Evolutionary conservation across 2,888 invertebrate species (phyloP).

Genomic region (Eustalomyia histrio): DNA sequence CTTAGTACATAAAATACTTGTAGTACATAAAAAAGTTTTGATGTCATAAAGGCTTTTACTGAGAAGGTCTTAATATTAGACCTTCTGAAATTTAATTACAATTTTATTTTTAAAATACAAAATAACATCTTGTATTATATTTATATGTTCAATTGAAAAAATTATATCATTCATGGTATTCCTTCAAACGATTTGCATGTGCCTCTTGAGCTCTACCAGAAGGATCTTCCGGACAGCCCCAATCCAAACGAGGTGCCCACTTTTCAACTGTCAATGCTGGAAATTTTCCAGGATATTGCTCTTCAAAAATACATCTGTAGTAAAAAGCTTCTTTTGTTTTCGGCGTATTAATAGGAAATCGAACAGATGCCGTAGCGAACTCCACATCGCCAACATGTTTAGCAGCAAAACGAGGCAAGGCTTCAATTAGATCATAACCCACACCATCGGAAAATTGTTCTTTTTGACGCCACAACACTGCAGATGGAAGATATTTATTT

Average conservation of each 20-base stretch:
- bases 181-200: slow-evolving; percentile 69
- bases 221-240: slow-evolving; percentile 79
- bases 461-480: slow-evolving; percentile 95
- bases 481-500: slow-evolving; percentile 86
- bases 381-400: slow-evolving; percentile 83
- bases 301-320: slow-evolving; percentile 81
- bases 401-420: slow-evolving; percentile 80
- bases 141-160: too few relatives aligned
- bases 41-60: too few relatives aligned
- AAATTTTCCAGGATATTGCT: slow-evolving; percentile 76
- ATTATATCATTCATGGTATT: not conserved
- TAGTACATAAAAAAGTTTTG: too few relatives aligned
- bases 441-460: slow-evolving; percentile 86
- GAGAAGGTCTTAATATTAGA: too few relatives aligned
- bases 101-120: too few relatives aligned
- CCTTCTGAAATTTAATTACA: too few relatives aligned
- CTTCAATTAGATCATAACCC: slow-evolving; percentile 79
- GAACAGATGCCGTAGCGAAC: slow-evolving; percentile 78
- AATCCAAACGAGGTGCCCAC: slow-evolving; percentile 79
- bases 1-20: too few relatives aligned
- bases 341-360: slow-evolving; percentile 87
- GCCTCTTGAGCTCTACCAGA: slow-evolving; percentile 79
- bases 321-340: slow-evolving; percentile 88
- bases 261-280: slow-evolving; percentile 77
- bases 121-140: too few relatives aligned